Evolutionary conservation across 2,888 invertebrate species (phyloP), one percentile per base, ranked within the genome.

Genomic region (Drosophila yooni): DNA sequence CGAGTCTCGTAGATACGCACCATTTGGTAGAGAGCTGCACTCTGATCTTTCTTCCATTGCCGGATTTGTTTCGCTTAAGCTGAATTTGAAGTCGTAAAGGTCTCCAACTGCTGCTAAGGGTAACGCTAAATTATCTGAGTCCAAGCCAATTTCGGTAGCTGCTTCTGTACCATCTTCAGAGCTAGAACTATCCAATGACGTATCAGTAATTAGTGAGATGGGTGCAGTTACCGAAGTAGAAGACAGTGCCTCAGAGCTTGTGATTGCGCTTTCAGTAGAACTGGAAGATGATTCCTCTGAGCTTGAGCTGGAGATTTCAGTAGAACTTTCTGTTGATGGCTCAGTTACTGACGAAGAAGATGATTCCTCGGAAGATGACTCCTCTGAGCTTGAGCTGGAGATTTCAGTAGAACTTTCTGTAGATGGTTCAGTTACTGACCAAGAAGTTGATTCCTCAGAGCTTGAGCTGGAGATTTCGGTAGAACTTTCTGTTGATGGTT

Each of bases 11-110:
- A 81, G 21, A 27, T 60, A 70, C 2, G 63, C 43, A 8, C 82
- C 84, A 56, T 78, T 78, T 27, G 71, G 67, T 11, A 71, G 34
- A 2, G 29, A 58, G 2, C 27, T 65, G 43, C 81, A 81, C 10
- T 48, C 31, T 0, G 33, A 40, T 7, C 11, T 21, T 25, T 48
- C 21, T 5, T 53, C 25, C 8, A 6, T 4, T 50, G 7, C 40
- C 13, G 53, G 15, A 40, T 43, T 40, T 2, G 4, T 36, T 13
- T 54, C 36, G 18, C 51, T 51, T n/a, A n/a, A 8, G 31, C 11
- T 51, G 11, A n/a, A 29, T n/a, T 53, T 53, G 7, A 53, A 34
- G n/a, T 34, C 15, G 25, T 53, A 6, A 21, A 33, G 52, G 15
- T 34, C 25, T 15, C 11, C 33, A 33, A 13, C 6, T n/a, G 31